Conservation (phyloP, 2,888 invertebrate genomes). For the Physocephala rufipes region DNA sequence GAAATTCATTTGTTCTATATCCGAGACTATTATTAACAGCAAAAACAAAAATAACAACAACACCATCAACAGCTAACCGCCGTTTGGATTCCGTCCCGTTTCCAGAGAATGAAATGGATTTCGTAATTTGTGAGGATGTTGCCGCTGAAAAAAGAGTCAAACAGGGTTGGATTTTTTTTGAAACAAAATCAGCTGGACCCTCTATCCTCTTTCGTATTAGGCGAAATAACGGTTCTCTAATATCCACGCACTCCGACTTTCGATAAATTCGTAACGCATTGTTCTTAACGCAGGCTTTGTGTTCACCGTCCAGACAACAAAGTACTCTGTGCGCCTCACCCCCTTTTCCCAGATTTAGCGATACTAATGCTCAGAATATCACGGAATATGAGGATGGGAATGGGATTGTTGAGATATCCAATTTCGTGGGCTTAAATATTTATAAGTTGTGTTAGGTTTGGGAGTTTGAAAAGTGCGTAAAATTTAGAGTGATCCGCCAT, state of each 20-base stretch:
- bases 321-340: background rate
- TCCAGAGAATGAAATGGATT: slow-evolving; percentile 19
- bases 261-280: slow-evolving; percentile 39
- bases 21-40: too few species aligned
- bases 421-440: background rate
- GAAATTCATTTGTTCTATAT: slow-evolving; percentile 40
- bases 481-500: slow-evolving; percentile 3
- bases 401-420: slow-evolving; percentile 12
- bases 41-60: background rate
- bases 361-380: background rate
- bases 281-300: slow-evolving; percentile 19
- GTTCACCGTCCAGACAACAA: background rate
- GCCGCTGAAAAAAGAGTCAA: too few species aligned
- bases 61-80: background rate
- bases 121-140: background rate
- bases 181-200: slow-evolving; percentile 1
- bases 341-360: background rate
- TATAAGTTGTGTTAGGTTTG: slow-evolving; percentile 19
- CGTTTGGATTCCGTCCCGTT: background rate
- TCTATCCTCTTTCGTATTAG: background rate
- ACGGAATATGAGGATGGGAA: background rate
- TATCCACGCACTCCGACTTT: slow-evolving; percentile 37
- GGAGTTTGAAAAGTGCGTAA: slow-evolving; percentile 26
- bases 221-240: slow-evolving; percentile 32
- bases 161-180: too few species aligned